Evolutionary conservation across 2,113 vertebrate genomes (phyloP), one percentile per base, ranked within the genome.

Genomic region (Numenius arquata): DNA sequence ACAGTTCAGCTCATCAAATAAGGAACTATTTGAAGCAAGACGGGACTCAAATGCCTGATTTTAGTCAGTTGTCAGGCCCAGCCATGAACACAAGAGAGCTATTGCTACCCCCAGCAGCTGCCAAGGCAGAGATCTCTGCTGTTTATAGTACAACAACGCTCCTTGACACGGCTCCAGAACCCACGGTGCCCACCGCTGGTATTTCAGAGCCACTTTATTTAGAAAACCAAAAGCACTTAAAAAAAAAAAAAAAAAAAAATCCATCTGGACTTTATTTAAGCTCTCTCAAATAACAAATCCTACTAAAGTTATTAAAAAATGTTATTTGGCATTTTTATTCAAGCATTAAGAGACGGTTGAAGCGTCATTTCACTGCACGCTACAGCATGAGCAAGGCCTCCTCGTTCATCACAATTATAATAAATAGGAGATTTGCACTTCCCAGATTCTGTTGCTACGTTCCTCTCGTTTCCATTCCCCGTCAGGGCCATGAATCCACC

Each of bases 41-140:
- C 50, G 63, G 83, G 85, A 71, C 47, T 55, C 34, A 48, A 70
- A 61, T 16, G 89, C n/a, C 71, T 89, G 77, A 48, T 36, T 79
- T 70, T 32, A 89, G 74, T 2, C 47, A 22, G 77, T 41, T 90
- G 94, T 45, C 66, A 73, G 89, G 84, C 65, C 27, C 85, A 45
- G 89, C 80, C 71, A 30, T 0, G 5, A 85, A 56, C 67, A 89
- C 89, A 72, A 90, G 94, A 34, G 87, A 85, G 84, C 56, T 84
- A 56, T 21, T 89, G 93, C 80, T 48, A 34, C 56, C 25, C 59
- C 76, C 84, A 63, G 91, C 93, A 58, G 93, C 95, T 96, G 94
- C 94, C 95, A 92, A 68, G 94, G 71, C 86, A 84, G 79, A 96
- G 88, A 70, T 38, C 91, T 92, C 86, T 76, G 95, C 90, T 94